Evolutionary conservation across 2,113 vertebrate species (phyloP).

Genomic region (Peromyscus leucopus): DNA sequence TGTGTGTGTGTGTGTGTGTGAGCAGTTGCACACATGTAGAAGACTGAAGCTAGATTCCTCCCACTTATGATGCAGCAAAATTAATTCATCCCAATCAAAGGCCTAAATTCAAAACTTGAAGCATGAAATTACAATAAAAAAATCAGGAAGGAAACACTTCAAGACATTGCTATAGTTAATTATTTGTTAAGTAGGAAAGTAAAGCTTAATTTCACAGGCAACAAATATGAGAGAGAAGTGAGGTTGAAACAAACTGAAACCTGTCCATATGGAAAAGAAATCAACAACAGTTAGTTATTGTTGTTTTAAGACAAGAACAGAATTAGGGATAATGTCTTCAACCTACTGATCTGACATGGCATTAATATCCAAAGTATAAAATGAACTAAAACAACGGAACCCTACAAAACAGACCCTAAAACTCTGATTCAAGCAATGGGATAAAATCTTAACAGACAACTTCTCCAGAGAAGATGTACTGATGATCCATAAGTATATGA

Average conservation of each 20-base stretch:
- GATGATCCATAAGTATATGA: not conserved
- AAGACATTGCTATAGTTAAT: not conserved
- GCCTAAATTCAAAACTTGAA: not conserved
- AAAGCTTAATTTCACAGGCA: too few species aligned
- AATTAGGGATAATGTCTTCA: not conserved
- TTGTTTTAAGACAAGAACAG: not conserved
- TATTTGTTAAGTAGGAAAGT: not conserved
- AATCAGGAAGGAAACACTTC: not conserved
- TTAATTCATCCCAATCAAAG: not conserved
- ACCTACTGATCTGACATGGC: not conserved
- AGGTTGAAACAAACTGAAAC: not conserved
- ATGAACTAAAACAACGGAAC: not conserved
- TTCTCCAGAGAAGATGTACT: not conserved
- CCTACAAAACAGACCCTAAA: not conserved
- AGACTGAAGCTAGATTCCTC: not conserved
- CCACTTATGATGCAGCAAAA: not conserved
- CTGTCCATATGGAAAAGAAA: not conserved
- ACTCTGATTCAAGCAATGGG: not conserved
- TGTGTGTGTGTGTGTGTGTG: too few species aligned
- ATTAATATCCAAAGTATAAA: not conserved
- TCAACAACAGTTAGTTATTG: not conserved
- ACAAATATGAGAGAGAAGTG: not conserved
- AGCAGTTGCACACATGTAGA: not conserved
- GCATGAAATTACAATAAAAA: not conserved
- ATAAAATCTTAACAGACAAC: not conserved